phyloP scores from a whole-genome alignment of 2,888 invertebrate genomes.

The Caenorhabditis virilis region DNA sequence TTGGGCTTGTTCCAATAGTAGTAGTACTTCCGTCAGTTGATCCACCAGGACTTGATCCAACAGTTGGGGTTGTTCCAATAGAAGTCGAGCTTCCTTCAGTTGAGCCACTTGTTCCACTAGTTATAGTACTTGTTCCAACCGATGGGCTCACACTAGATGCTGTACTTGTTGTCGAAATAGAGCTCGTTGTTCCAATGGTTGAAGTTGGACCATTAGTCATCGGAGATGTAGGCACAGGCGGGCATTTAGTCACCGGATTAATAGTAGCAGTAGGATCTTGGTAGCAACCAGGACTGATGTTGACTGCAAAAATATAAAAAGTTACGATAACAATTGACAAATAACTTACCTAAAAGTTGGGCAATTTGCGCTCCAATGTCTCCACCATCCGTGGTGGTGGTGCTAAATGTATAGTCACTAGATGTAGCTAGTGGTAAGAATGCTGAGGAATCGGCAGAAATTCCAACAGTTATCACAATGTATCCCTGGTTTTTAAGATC shows the following conservation, averaged over 20 bases:
- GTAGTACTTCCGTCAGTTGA: too few relatives aligned
- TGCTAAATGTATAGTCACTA: slow-evolving; percentile 11
- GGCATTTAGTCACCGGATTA: slow-evolving; percentile 5
- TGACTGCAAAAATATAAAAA: neutral
- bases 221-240: slow-evolving; percentile 2
- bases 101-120: too few relatives aligned
- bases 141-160: too few relatives aligned
- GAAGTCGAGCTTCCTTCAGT: too few relatives aligned
- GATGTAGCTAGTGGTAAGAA: slow-evolving; percentile 17
- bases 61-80: too few relatives aligned
- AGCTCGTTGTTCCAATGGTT: slow-evolving; percentile 1
- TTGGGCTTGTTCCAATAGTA: too few relatives aligned
- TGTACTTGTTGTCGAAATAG: too few relatives aligned
- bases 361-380: slow-evolving; percentile 14
- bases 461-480: slow-evolving; percentile 20
- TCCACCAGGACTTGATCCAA: too few relatives aligned
- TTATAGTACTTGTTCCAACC: too few relatives aligned
- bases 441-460: slow-evolving; percentile 5
- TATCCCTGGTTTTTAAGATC: slow-evolving; percentile 9
- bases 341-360: slow-evolving; percentile 1
- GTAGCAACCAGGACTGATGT: slow-evolving; percentile 13
- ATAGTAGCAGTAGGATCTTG: slow-evolving; percentile 5
- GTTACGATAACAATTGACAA: neutral
- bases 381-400: slow-evolving; percentile 9
- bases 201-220: neutral